A percentile compares a stretch with the other conserved stretches of the same genome.
Evolutionary conservation across 1,140 invertebrate species (phyloP).

Genomic region (Caenorhabditis tropicalis): DNA sequence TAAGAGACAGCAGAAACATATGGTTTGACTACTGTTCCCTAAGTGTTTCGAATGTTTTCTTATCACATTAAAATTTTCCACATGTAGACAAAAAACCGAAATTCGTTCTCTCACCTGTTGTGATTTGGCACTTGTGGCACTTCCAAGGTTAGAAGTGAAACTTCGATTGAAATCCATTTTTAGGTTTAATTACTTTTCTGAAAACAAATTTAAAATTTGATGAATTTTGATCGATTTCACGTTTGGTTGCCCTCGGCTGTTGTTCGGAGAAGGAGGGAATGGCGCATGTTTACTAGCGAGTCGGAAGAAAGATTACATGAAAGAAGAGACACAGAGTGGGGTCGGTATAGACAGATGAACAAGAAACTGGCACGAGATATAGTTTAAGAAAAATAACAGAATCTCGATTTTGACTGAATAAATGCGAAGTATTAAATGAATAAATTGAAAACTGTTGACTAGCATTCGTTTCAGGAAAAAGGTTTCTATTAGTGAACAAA

Average conservation of each 20-base stretch:
- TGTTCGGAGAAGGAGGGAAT: neutral
- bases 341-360: neutral
- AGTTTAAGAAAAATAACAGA: neutral
- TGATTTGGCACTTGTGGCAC: constrained; percentile 1
- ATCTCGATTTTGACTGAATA: neutral
- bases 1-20: neutral
- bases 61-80: constrained; percentile 13
- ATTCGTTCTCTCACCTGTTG: constrained; percentile 32
- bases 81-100: neutral
- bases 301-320: neutral
- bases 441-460: no score
- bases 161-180: constrained; percentile 42
- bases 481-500: no score
- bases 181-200: neutral
- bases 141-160: neutral
- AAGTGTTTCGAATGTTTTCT: neutral
- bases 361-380: neutral
- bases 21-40: neutral
- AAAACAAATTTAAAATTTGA: neutral
- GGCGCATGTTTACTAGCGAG: constrained; percentile 20
- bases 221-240: constrained; percentile 9
- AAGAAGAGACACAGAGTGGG: neutral
- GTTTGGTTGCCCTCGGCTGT: neutral
- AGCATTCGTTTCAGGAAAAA: no score
- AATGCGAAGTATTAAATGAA: no score